Evolutionary conservation across 2,113 vertebrate genomes (phyloP), one percentile per base, ranked within the genome.

Genomic region (Tapirus terrestris): DNA sequence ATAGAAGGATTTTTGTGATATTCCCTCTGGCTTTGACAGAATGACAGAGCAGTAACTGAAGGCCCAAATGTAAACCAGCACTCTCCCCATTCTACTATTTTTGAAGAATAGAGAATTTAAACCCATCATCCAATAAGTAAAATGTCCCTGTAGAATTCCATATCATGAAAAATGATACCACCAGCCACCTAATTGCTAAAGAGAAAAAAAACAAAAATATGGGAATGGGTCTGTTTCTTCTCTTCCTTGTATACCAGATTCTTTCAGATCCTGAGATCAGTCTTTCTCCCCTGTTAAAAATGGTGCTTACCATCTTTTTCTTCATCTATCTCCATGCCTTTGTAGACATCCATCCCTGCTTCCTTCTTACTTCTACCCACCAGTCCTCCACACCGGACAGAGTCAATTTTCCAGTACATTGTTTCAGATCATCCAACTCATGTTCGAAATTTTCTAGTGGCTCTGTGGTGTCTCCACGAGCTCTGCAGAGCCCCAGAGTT

Each of bases 1-100:
- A 60, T 77, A 77, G 88, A 96, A 95, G 81, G 48, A 56, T 95
- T 89, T 96, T 6, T 80, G 76, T 87, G 60, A 95, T 89, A 92
- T 87, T 96, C 95, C 86, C 76, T 63, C 70, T 56, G 91, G 84
- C 80, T 98, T 97, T 98, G 76, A 95, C 81, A 96, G 96, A 68
- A 96, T 97, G 95, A 94, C 95, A 96, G 95, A 90, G 56, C 73
- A 63, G 45, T 97, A 70, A 95, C 81, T 93, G 84, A 96, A 90
- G 76, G 65, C 73, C 53, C 92, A 87, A 95, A 87, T 88, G 97
- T 76, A 96, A 95, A 91, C 72, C 61, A 63, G 8, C 27, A 48
- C 31, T 82, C 75, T 96, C 68, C 39, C 51, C 53, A 63, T 61
- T 13, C 76, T 87, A 67, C 18, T 94, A 39, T 39, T 58, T 97